phyloP scores from a whole-genome alignment of 2,113 vertebrate genomes.

The Catharus fuscescens region DNA sequence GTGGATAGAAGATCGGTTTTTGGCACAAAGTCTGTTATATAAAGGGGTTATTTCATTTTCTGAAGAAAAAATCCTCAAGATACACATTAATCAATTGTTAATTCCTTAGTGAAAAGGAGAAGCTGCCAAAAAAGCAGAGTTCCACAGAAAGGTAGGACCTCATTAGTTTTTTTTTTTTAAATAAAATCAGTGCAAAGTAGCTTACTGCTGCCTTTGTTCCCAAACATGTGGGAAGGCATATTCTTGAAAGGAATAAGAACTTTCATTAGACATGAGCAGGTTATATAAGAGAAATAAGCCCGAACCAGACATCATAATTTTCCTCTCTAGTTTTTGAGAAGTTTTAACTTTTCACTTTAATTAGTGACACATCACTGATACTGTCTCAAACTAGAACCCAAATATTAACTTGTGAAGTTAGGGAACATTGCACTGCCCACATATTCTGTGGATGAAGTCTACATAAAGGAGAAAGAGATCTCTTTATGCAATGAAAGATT shows the following conservation, averaged over 20 bases:
- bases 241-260: not conserved
- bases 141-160: not conserved
- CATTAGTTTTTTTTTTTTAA: not conserved
- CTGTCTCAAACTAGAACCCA: not conserved
- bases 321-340: not conserved
- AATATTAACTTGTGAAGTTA: not conserved
- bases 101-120: not conserved
- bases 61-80: not conserved
- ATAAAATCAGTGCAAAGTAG: not conserved
- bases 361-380: not conserved
- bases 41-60: not conserved
- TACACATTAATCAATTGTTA: not conserved
- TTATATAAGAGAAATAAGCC: not conserved
- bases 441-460: not conserved
- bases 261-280: not conserved
- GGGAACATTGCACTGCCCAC: not conserved
- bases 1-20: not conserved
- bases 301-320: not conserved
- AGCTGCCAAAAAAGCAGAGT: not conserved
- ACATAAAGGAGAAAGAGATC: not conserved
- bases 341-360: not conserved
- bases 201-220: not conserved
- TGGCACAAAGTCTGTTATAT: not conserved
- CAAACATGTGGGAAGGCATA: not conserved
- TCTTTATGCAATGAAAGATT: not conserved